A percentile compares a stretch with the other conserved stretches of the same genome.
These are phyloP conservation scores for Chromis chromis DNA, from an alignment of 2,797 vertebrate genomes.

Conservation along the genomic window DNA sequence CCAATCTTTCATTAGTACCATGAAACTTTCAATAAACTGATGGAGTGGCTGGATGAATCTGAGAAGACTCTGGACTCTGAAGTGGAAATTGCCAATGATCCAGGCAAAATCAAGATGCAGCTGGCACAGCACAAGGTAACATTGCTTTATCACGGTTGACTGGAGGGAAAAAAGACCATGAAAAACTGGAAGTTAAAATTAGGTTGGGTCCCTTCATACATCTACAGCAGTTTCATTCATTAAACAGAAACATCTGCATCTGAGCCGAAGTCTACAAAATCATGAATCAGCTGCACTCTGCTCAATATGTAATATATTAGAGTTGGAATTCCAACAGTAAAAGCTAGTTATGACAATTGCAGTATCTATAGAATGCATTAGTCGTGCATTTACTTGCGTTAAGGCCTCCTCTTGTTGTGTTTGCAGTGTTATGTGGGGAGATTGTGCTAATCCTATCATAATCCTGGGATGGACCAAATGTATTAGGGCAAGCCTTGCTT, in stretches of 20 bases:
- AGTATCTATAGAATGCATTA: constrained; percentile 45
- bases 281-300: constrained; percentile 34
- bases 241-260: constrained; percentile 7
- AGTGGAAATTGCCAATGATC: constrained; percentile 98
- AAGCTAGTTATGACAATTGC: constrained; percentile 48
- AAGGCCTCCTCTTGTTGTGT: constrained; percentile 38
- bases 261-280: neutral
- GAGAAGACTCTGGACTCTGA: constrained; percentile 94
- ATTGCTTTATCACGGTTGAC: constrained; percentile 2
- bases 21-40: constrained; percentile 97
- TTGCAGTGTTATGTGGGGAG: constrained; percentile 48
- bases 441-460: constrained; percentile 79
- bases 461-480: constrained; percentile 74
- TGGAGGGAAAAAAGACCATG: neutral
- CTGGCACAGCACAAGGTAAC: constrained; percentile 95
- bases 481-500: constrained; percentile 67
- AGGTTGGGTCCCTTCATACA: constrained; percentile 18
- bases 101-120: constrained; percentile 97
- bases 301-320: constrained; percentile 21
- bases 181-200: constrained; percentile 21
- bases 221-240: constrained; percentile 20
- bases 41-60: constrained; percentile 97
- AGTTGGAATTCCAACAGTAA: constrained; percentile 32
- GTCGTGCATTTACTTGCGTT: constrained; percentile 30
- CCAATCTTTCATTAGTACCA: constrained; percentile 87